Percentiles rank a stretch among this genome's conserved stretches.
These are phyloP conservation scores for Agrochola circellaris DNA, from an alignment of 2,888 invertebrate genomes.

Conservation along the genomic window DNA sequence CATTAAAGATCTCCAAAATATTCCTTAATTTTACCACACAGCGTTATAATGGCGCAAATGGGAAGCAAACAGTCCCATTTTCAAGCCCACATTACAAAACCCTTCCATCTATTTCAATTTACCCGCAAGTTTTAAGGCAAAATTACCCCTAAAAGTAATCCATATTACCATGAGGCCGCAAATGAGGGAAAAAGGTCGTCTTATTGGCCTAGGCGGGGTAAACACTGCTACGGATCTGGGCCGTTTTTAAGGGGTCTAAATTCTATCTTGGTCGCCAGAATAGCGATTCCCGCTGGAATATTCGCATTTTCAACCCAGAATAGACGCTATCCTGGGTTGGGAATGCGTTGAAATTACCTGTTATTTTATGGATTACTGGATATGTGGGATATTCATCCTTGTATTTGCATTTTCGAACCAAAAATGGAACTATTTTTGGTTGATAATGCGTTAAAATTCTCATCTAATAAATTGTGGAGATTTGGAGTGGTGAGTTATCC, in stretches of 20 bases:
- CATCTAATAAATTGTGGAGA: background rate
- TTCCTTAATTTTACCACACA: conserved; percentile 50
- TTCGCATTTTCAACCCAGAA: conserved; percentile 19
- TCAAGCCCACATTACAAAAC: conserved; percentile 53
- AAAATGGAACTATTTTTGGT: background rate
- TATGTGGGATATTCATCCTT: background rate
- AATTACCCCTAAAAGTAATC: conserved; percentile 66
- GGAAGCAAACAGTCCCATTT: conserved; percentile 48
- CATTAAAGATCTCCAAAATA: conserved; percentile 43
- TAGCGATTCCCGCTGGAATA: conserved; percentile 12
- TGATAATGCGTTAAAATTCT: background rate
- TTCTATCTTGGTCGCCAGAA: conserved; percentile 24
- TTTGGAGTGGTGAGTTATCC: background rate
- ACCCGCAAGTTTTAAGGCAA: conserved; percentile 62
- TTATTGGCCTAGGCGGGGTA: conserved; percentile 44
- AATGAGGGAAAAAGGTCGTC: conserved; percentile 65
- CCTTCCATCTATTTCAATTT: conserved; percentile 68
- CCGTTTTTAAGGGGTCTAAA: conserved; percentile 24
- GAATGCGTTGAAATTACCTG: background rate
- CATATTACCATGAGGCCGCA: conserved; percentile 61
- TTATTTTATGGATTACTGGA: background rate
- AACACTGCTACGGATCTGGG: conserved; percentile 41
- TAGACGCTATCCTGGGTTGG: background rate
- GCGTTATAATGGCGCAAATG: conserved; percentile 52
- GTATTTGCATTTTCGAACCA: background rate